Conservation (phyloP, 2,113 vertebrate genomes). For the Chauna torquata region DNA sequence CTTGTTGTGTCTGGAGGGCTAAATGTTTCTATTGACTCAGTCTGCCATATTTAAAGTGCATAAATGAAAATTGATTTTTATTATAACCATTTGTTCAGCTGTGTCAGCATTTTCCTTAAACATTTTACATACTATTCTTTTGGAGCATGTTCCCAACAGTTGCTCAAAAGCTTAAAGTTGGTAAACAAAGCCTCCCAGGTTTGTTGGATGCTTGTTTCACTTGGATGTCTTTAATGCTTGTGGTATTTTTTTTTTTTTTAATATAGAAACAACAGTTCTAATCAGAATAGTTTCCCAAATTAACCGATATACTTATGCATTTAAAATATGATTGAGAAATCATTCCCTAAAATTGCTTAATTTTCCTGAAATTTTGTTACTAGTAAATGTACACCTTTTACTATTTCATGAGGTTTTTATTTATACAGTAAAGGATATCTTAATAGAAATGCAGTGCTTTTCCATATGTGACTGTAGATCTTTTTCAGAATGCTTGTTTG, state of each 20-base stretch:
- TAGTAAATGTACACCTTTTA: neutral
- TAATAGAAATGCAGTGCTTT: neutral
- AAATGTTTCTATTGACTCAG: conserved; percentile 28
- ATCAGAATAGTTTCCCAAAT: neutral
- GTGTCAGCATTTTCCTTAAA: conserved; percentile 20
- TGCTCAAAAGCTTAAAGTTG: neutral
- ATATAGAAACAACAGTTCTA: neutral
- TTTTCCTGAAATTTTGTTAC: neutral
- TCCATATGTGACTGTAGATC: neutral
- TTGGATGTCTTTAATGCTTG: neutral
- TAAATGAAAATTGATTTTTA: conserved; percentile 59
- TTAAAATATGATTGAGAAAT: neutral
- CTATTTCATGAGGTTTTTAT: neutral
- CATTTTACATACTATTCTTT: neutral
- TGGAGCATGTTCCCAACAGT: neutral
- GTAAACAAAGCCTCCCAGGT: neutral
- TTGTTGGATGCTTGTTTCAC: neutral
- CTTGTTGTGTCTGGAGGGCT: neutral
- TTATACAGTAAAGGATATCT: neutral
- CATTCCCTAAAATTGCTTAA: neutral
- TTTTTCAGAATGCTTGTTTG: neutral
- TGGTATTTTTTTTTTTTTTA: neutral
- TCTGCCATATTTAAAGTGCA: conserved; percentile 56
- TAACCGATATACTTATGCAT: neutral
- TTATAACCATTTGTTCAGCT: conserved; percentile 10